Evolutionary conservation across 2,113 vertebrate genomes (phyloP).

Genomic region (Varanus salvator): DNA sequence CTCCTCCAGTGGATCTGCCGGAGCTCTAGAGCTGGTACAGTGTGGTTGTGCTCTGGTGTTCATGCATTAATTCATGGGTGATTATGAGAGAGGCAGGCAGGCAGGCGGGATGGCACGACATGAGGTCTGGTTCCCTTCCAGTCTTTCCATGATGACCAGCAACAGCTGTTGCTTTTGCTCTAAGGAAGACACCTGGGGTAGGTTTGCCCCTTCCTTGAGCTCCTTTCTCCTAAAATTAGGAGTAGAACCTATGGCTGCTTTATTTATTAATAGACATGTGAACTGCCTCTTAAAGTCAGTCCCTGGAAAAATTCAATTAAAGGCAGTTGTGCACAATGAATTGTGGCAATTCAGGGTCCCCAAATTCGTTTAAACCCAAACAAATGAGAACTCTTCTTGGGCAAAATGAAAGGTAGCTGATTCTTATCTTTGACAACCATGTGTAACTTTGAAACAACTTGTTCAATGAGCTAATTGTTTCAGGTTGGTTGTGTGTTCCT

Average conservation of each 20-base stretch:
- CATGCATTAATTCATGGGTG: constrained; percentile 75
- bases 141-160: neutral
- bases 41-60: constrained; percentile 75
- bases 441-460: neutral
- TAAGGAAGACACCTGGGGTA: neutral
- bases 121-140: neutral
- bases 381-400: neutral
- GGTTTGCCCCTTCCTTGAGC: neutral
- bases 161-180: neutral
- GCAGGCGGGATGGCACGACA: constrained; percentile 54
- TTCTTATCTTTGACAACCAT: neutral
- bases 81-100: constrained; percentile 76
- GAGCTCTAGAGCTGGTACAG: constrained; percentile 98
- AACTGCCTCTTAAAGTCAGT: neutral
- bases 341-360: neutral
- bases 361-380: neutral
- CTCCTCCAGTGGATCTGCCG: constrained; percentile 91
- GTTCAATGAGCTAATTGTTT: neutral
- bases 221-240: neutral
- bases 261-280: neutral
- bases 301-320: neutral
- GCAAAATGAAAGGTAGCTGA: neutral
- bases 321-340: neutral
- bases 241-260: neutral
- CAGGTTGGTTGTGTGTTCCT: neutral